phyloP scores from a whole-genome alignment of 2,797 vertebrate species.

The Phrynocephalus vlangalii region DNA sequence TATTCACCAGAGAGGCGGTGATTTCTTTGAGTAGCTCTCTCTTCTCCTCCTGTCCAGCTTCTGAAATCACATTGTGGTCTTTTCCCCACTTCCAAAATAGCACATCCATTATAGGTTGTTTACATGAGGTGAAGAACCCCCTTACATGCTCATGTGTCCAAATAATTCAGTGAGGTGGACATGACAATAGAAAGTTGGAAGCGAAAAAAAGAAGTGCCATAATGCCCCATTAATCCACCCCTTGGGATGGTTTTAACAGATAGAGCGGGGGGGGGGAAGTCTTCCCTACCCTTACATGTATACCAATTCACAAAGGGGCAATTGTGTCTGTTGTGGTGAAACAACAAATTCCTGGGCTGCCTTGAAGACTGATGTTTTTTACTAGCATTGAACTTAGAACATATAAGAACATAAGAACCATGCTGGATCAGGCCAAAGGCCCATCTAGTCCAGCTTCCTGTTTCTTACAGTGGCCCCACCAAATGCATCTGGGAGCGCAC shows the following conservation, averaged over 20 bases:
- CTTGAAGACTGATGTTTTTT: background rate
- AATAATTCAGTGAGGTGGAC: too few relatives aligned
- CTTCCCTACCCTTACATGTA: background rate
- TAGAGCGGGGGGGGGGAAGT: background rate
- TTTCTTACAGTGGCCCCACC: too few relatives aligned
- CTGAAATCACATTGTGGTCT: background rate
- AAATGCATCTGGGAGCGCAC: too few relatives aligned
- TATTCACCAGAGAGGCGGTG: background rate
- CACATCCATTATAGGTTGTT: background rate
- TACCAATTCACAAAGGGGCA: background rate
- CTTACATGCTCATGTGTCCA: background rate
- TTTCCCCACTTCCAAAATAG: background rate
- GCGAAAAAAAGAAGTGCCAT: background rate
- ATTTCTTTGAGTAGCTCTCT: background rate
- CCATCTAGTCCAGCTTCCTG: too few relatives aligned
- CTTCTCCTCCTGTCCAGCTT: background rate
- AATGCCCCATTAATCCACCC: background rate
- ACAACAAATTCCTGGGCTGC: background rate
- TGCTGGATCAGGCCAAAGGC: too few relatives aligned
- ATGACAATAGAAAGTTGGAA: background rate
- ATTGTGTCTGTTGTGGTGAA: too few relatives aligned
- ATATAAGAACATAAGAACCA: too few relatives aligned
- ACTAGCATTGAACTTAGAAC: background rate
- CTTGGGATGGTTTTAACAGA: background rate
- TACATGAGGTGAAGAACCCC: background rate